Base-by-base conservation (phyloP, 2,888 invertebrate species). In the Leucophora obtusa region DNA sequence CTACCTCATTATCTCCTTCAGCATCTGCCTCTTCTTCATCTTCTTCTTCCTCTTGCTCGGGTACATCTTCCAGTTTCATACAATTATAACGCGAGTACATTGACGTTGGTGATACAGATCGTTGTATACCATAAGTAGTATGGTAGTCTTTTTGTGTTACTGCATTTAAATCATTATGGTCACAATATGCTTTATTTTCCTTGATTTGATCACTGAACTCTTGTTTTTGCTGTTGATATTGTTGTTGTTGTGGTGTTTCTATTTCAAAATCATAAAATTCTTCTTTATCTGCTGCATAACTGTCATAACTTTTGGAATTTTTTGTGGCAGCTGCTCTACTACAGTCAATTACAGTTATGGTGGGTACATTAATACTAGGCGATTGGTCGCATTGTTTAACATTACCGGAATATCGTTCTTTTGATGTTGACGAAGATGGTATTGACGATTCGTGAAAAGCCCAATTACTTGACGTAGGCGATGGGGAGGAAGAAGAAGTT, bases 291-390 rank as follows among this genome's bases (percentile, higher is more conserved):
- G 75, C 83, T n/a, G 83, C 81, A 74, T 79, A 84, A n/a, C 72
- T 83, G 66, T 79, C 82, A 82, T 51, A 69, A 69, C 77, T 81
- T 54, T 77, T 73, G 47, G 81, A 62, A 77, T 17, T 56, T 56
- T 66, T 60, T 38, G 50, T 8, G 43, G 54, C 69, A 69, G 66
- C 65, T 1, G 82, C 83, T 15, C 53, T 62, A 68, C 88, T 89
- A 82, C 87, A 90, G 71, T 90, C 90, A 1, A 85, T 85, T 6
- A 90, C 88, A 0, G 88, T 88, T 63, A 90, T 90, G 72, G 83
- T 87, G 56, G 90, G 90, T 82, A 89, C 83, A 54, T 86, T 69
- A 10, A 85, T 76, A 35, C 71, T 73, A 3, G 82, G 76, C 21
- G 81, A 77, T 74, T 70, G 73, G n/a, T 15, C 35, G 35, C 73